A percentile compares a stretch with the other conserved stretches of the same genome.
These are phyloP conservation scores for Trematocara unimaculatum DNA, from an alignment of 2,113 vertebrate genomes.

Conservation along the genomic window DNA sequence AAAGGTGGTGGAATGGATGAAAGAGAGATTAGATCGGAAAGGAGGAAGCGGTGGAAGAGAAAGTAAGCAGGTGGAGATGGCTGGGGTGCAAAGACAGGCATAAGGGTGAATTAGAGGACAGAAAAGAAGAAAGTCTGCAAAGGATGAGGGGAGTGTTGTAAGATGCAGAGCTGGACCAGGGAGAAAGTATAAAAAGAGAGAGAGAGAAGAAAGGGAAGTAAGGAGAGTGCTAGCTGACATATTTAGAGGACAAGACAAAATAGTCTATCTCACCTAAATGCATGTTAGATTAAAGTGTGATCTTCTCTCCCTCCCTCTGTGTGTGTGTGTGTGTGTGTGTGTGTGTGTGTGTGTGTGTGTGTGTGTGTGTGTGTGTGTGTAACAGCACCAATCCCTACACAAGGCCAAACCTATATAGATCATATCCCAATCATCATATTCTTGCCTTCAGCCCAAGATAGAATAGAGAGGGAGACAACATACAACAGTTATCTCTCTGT, in stretches of 20 bases:
- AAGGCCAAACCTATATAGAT: background rate
- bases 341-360: background rate
- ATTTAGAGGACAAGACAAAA: conserved; percentile 55
- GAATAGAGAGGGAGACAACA: background rate
- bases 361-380: background rate
- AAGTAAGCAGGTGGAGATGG: background rate
- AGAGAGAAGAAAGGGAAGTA: background rate
- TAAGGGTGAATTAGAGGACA: background rate
- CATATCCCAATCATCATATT: background rate
- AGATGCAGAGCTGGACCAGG: background rate
- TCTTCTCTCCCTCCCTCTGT: background rate
- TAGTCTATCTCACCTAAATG: conserved; percentile 36
- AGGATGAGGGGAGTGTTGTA: background rate
- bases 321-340: background rate
- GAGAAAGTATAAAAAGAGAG: background rate
- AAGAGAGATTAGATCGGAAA: background rate
- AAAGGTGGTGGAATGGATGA: background rate
- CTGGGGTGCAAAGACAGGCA: background rate
- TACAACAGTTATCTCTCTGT: background rate
- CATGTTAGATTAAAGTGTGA: conserved; percentile 33
- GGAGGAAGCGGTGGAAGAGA: background rate
- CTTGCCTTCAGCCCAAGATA: background rate
- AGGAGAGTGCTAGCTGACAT: conserved; percentile 7
- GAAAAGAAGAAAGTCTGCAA: background rate
- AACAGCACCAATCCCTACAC: background rate